Evolutionary conservation across 1,140 invertebrate species (phyloP), one percentile per base, ranked within the genome.

Genomic region (Monomorium pharaonis): DNA sequence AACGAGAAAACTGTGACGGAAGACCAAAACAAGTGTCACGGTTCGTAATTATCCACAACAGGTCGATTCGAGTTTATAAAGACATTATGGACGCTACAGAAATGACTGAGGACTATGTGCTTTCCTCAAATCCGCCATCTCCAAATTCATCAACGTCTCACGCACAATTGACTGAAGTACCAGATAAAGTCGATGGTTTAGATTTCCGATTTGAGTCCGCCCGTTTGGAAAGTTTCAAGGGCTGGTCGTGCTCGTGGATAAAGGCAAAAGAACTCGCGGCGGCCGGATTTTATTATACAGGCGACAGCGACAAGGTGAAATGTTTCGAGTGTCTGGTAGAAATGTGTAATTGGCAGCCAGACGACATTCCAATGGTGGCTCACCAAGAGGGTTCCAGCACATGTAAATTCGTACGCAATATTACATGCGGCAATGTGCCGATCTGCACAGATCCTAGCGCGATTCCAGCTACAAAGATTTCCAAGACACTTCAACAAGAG

Each of bases 321-420:
- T 99, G 98, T 94, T 97, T 97, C 56, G 98, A 98, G 94, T 99
- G 98, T 93, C 96, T 96, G 60, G 96, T 98, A 14, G 97, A 98
- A 93, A 97, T 98, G 62, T 97, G 97, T 85, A 89, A 94, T 62
- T 99, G 98, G 98, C 96, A 97, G 84, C 95, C 95, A 84, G 96
- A 96, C 14, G 98, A 99, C 95, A 96, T 97, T 91, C 98, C 98
- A 0, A 96, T 97, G 90, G 95, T 95, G 14, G 98, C 99, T 92
- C 98, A 99, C 95, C 95, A 96, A 70, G 95, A 96, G 54, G 98
- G 97, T 96, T 97, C 97, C 14, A 96, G 97, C 2, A 96, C 97
- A 65, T 98, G 98, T 93, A 96, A 97, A 1, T 97, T 98, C 90
- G 93, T 98, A 33, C 93, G 96, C 4, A 95, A 96, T n/a, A 91